Evolutionary conservation across 2,113 vertebrate species (phyloP).

Genomic region (Chloroceryle aenea): DNA sequence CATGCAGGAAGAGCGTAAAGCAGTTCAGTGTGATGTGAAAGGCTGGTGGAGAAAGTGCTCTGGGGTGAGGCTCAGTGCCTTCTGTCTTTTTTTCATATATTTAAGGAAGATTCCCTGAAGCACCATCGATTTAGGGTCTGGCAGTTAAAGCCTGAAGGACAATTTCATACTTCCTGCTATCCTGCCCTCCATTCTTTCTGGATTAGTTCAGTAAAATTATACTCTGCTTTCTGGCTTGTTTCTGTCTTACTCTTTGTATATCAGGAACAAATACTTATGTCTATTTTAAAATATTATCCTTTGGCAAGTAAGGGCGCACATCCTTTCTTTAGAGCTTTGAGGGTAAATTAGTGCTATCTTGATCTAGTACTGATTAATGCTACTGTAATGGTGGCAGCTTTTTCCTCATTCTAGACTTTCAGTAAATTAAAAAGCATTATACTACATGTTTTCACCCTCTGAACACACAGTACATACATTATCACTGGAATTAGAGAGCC

Average conservation of each 20-base stretch:
- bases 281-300: not conserved
- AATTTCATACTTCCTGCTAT: conserved; percentile 8
- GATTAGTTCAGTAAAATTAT: conserved; percentile 21
- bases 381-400: not conserved
- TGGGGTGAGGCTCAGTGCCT: not conserved
- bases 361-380: not conserved
- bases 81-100: not conserved
- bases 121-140: not conserved
- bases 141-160: conserved; percentile 14
- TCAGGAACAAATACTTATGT: not conserved
- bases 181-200: conserved; percentile 21
- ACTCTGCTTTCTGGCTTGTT: not conserved
- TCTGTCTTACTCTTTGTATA: not conserved
- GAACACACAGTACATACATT: not conserved
- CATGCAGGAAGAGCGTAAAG: not conserved
- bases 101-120: not conserved
- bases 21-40: not conserved
- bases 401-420: not conserved
- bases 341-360: not conserved
- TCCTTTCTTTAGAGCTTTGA: not conserved
- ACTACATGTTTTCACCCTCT: not conserved
- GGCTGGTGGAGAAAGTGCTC: not conserved
- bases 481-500: not conserved
- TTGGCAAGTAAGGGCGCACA: not conserved
- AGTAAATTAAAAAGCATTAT: not conserved